Evolutionary conservation across 2,888 invertebrate species (phyloP).

Genomic region (Ecdyonurus torrentis): DNA sequence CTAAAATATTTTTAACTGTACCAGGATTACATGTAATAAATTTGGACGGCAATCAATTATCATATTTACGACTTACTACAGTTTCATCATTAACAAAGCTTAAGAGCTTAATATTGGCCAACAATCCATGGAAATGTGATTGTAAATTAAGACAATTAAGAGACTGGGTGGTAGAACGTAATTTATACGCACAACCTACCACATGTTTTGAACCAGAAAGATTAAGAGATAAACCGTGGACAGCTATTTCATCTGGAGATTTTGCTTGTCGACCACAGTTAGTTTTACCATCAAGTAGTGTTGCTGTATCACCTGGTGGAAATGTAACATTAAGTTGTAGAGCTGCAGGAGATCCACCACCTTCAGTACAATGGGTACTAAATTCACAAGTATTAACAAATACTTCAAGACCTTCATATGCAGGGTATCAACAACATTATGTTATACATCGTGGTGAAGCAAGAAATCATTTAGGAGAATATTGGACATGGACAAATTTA

Average conservation of each 20-base stretch:
- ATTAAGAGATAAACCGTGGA: constrained; percentile 55
- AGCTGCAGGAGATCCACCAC: constrained; percentile 56
- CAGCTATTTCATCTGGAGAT: constrained; percentile 41
- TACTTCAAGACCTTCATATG: constrained; percentile 17
- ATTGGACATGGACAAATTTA: constrained; percentile 18
- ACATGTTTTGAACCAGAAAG: constrained; percentile 50
- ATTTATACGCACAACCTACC: constrained; percentile 57
- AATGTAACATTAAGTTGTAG: constrained; percentile 52
- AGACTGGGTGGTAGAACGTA: constrained; percentile 47
- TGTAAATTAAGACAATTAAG: constrained; percentile 65
- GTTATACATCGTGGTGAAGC: neutral
- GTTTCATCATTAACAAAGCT: constrained; percentile 47
- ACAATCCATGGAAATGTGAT: constrained; percentile 81
- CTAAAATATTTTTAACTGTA: constrained; percentile 51
- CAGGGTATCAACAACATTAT: neutral
- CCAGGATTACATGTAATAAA: constrained; percentile 49
- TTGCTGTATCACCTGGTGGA: constrained; percentile 37
- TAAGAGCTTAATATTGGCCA: constrained; percentile 53
- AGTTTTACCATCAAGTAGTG: constrained; percentile 42
- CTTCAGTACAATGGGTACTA: constrained; percentile 56
- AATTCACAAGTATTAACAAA: constrained; percentile 38
- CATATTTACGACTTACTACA: constrained; percentile 37
- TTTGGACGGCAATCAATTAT: constrained; percentile 57
- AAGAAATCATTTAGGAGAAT: neutral
- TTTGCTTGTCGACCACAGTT: constrained; percentile 74